A percentile compares a stretch with the other conserved stretches of the same genome.
These are phyloP conservation scores for Timema cristinae DNA, from an alignment of 2,888 invertebrate genomes.

Conservation along the genomic window DNA sequence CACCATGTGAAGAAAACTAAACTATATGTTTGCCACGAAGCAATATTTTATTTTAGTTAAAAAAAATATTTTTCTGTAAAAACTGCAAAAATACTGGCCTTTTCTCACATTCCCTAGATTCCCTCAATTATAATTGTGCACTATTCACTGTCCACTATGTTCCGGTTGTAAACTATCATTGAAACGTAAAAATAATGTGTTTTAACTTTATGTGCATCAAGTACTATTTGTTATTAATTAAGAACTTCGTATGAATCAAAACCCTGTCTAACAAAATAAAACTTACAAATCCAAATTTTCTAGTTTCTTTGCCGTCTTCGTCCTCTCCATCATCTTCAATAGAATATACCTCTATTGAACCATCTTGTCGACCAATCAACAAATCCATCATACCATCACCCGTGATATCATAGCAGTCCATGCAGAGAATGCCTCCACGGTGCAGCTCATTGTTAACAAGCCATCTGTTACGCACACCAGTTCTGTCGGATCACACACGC, in stretches of 20 bases:
- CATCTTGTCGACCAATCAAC: conserved; percentile 83
- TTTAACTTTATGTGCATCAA: background rate
- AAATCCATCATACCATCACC: conserved; percentile 68
- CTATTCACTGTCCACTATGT: background rate
- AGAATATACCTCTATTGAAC: conserved; percentile 73
- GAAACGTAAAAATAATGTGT: background rate
- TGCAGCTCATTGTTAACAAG: conserved; percentile 31
- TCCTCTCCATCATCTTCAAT: conserved; percentile 49
- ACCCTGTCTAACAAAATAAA: background rate
- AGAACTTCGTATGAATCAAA: too few relatives aligned
- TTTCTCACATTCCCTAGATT: too few relatives aligned
- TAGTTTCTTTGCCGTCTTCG: conserved; percentile 42
- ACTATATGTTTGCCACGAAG: too few relatives aligned
- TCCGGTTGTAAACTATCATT: background rate
- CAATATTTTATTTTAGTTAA: too few relatives aligned
- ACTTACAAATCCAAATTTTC: conserved; percentile 40
- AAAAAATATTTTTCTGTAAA: too few relatives aligned
- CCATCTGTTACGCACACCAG: conserved; percentile 27
- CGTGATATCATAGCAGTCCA: conserved; percentile 64
- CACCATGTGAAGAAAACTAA: too few relatives aligned
- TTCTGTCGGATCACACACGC: background rate
- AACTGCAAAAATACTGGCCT: too few relatives aligned
- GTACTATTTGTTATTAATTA: background rate
- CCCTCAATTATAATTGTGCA: background rate
- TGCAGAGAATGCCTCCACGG: conserved; percentile 35